These are phyloP conservation scores for Monochamus alternatus DNA, from an alignment of 2,888 invertebrate genomes.

Conservation along the genomic window DNA sequence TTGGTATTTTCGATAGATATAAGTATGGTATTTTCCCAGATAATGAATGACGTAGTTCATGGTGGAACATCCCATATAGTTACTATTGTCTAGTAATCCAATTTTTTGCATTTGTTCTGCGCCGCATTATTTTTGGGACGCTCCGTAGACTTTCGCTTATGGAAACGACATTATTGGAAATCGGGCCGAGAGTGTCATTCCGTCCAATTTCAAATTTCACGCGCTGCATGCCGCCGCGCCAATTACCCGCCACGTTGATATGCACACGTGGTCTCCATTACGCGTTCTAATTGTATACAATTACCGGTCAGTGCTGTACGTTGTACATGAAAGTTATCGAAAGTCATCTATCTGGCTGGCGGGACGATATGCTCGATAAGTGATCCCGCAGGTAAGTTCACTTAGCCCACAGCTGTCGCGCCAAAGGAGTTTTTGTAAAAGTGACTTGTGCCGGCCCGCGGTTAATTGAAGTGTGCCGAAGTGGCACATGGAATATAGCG, in stretches of 20 bases:
- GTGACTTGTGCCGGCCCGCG: not conserved
- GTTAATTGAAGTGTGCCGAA: not conserved
- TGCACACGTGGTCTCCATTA: constrained; percentile 1
- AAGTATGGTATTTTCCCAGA: too few relatives aligned
- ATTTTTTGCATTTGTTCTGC: too few relatives aligned
- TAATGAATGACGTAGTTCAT: too few relatives aligned
- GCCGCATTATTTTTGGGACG: too few relatives aligned
- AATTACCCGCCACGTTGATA: constrained; percentile 5
- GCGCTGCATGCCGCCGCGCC: not conserved
- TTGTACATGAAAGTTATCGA: constrained; percentile 20
- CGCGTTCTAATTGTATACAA: constrained; percentile 15
- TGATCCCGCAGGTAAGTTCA: not conserved
- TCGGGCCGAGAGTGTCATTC: not conserved
- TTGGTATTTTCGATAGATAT: too few relatives aligned
- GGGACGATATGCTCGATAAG: not conserved
- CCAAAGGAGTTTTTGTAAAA: not conserved
- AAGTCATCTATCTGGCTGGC: not conserved
- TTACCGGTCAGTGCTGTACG: not conserved
- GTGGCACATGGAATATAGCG: not conserved
- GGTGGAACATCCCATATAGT: too few relatives aligned
- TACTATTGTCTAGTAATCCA: too few relatives aligned
- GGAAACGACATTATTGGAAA: not conserved
- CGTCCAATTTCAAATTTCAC: constrained; percentile 9
- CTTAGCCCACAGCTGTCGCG: not conserved
- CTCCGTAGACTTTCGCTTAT: too few relatives aligned